A percentile compares a stretch with the other conserved stretches of the same genome.
Conservation (phyloP, 2,797 vertebrate species). For the Pseudotriccus pelzelni region DNA sequence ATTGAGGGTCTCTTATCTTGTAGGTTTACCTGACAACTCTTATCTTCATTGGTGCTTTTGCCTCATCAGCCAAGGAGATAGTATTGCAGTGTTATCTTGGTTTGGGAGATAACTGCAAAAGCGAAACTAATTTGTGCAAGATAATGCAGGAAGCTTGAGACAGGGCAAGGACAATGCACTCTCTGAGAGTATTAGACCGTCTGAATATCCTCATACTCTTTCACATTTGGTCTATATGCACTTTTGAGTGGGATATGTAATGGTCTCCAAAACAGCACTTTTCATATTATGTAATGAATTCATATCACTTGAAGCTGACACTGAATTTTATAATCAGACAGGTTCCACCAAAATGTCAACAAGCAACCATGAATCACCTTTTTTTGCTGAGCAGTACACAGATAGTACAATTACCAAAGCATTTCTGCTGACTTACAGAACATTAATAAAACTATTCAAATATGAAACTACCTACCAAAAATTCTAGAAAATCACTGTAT, state of each 20-base stretch:
- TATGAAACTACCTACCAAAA: neutral
- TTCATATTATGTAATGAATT: neutral
- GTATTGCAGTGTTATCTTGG: neutral
- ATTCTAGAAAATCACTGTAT: neutral
- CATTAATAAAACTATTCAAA: neutral
- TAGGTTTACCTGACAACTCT: neutral
- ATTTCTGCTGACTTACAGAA: neutral
- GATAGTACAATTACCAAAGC: neutral
- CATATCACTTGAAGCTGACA: neutral
- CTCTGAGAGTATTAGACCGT: neutral
- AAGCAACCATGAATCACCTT: neutral
- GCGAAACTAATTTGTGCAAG: neutral
- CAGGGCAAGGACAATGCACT: neutral
- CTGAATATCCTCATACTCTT: neutral
- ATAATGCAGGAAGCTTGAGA: neutral
- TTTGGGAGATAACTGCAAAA: neutral
- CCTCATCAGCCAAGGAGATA: neutral
- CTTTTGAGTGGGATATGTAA: neutral
- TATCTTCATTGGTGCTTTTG: neutral
- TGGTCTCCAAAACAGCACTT: neutral
- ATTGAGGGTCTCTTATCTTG: neutral
- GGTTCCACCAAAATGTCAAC: neutral
- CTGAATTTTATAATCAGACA: neutral
- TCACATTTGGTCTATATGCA: neutral
- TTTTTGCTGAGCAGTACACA: neutral